Conservation (phyloP, 2,797 vertebrate species). For the Bovichtus variegatus region DNA sequence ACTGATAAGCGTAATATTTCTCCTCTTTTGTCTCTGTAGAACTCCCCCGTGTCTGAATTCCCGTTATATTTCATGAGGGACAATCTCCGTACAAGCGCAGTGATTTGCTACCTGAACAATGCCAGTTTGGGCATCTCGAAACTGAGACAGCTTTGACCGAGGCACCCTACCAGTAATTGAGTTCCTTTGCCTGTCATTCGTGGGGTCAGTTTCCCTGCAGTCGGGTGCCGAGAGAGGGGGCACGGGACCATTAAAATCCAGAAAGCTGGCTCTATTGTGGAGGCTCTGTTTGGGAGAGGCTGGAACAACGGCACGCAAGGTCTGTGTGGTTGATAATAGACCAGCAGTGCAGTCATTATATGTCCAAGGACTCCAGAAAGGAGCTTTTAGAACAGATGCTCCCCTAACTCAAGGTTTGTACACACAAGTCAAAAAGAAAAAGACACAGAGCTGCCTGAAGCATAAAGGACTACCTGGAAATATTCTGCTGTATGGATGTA, state of each 20-base stretch:
- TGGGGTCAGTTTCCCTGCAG: constrained; percentile 60
- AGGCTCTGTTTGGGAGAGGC: constrained; percentile 50
- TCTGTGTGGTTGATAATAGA: constrained; percentile 67
- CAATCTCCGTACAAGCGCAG: constrained; percentile 36
- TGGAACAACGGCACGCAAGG: constrained; percentile 58
- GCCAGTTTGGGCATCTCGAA: constrained; percentile 49
- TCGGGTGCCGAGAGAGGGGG: constrained; percentile 9
- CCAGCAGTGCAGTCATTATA: constrained; percentile 66
- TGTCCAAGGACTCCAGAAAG: constrained; percentile 69
- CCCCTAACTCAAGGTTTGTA: constrained; percentile 65
- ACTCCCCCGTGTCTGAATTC: constrained; percentile 42
- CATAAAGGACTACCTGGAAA: constrained; percentile 47
- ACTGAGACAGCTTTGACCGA: constrained; percentile 59
- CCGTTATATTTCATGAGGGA: constrained; percentile 45
- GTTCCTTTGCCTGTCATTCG: constrained; percentile 61
- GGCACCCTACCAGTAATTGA: constrained; percentile 72
- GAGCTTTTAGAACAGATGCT: constrained; percentile 70
- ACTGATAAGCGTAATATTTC: constrained; percentile 46
- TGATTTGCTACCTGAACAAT: constrained; percentile 64
- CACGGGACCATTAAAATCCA: constrained; percentile 55
- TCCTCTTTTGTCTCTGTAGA: constrained; percentile 34
- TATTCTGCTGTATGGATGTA: constrained; percentile 14
- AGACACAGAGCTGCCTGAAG: constrained; percentile 35
- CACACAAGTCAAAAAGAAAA: constrained; percentile 47
- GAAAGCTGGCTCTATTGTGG: constrained; percentile 57